Base-by-base conservation (phyloP, 2,797 vertebrate species). In the Gadopsis marmoratus region DNA sequence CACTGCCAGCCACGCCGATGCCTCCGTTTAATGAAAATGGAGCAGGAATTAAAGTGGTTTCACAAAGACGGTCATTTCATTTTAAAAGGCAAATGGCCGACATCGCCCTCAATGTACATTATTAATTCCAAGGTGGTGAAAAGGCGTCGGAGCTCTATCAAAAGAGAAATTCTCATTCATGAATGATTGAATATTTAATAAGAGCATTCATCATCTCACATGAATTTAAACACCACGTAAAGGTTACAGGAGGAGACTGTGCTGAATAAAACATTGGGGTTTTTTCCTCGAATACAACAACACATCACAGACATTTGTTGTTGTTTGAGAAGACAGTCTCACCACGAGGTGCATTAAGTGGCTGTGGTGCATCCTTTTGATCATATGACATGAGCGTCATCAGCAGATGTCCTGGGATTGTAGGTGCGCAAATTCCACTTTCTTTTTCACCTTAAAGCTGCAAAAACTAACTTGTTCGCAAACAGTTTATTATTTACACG, bases 1-100 rank as follows among this genome's bases (percentile, higher is more conserved):
- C 48, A 48, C 47, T 26, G 3, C 14, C 17, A 3, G 55, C 11
- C 55, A 31, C 68, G 58, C 16, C 76, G 78, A 88, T 45, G 45
- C 26, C 13, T 74, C 73, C 23, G 1, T 76, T 76, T 77, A 39
- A 85, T 85, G 59, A 85, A 81, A 85, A 81, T 69, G 70, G 70
- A 60, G 33, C 71, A 83, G 47, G 84, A 83, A 88, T 81, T 33
- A 65, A 89, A 86, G 66, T 81, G 70, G 21, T 78, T 84, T 59
- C 12, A 47, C 29, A 83, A 82, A 69, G 55, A 71, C 9, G 1
- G 31, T 71, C 47, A 70, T 66, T 53, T 70, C 12, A 47, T 59
- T 45, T 55, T 5, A 60, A 8, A 60, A 45, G 23, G 17, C 59
- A 43, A 69, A 74, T 31, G 9, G n/a, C 45, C 14, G 41, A 67